Base-by-base conservation (phyloP, 2,888 invertebrate species). In the Drosophila kambysellisi region DNA sequence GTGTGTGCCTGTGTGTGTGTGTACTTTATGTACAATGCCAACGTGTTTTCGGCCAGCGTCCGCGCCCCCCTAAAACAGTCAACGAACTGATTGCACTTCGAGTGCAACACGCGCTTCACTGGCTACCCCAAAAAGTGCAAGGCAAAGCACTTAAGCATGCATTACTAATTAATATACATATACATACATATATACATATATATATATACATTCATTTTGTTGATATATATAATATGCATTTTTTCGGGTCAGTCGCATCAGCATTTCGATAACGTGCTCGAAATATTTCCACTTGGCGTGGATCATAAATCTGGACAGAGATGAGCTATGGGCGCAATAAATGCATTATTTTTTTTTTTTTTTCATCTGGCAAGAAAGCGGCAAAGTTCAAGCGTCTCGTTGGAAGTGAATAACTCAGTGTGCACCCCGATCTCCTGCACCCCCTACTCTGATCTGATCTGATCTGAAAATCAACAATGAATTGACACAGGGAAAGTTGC, bases 341-440 rank as follows among this genome's bases (percentile, higher is more conserved):
- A 70, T 81, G 70, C 56, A 65, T 71, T 51, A 46, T 80, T 25
- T 25, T 25, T 25, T 25, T 25, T 25, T 80, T 70, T 43, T 57
- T 48, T 58, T 43, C 54, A 46, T 58, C 59, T 64, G 33, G 52
- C 64, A 54, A 60, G 70, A 67, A 71, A 61, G 59, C 78, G 69
- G 66, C 74, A 82, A 63, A 70, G 76, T 78, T 89, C 71, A 76
- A 74, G 75, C 60, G 70, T 73, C 81, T 59, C 88, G 88, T 85
- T 86, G 85, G 89, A 90, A 90, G 85, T 86, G 85, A 89, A 76
- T 72, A 89, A 75, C 9, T 32, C 12, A 15, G n/a, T 15, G 6
- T 29, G 29, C 11, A 33, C 41, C 29, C n/a, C 20, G 15, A 29
- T 9, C 5, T 43, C 53, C 5, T 29, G 8, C 46, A 15, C 25